Percentiles rank a stretch among this genome's conserved stretches.
phyloP scores from a whole-genome alignment of 2,113 vertebrate species.

The Tetrao urogallus region DNA sequence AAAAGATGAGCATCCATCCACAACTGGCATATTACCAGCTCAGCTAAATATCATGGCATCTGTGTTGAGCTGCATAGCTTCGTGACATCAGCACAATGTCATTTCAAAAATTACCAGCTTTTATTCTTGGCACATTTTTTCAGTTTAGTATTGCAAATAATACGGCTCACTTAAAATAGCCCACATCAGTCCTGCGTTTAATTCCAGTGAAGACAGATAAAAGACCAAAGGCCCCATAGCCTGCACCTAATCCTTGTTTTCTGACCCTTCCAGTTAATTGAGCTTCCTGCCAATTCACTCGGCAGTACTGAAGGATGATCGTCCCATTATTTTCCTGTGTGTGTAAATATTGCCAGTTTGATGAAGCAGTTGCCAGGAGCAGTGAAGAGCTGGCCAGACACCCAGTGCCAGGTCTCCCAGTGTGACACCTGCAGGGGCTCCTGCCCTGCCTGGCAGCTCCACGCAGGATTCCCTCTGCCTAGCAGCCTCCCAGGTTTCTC shows the following conservation, averaged over 20 bases:
- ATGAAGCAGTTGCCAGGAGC: not conserved
- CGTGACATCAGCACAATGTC: not conserved
- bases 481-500: not conserved
- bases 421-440: not conserved
- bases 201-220: not conserved
- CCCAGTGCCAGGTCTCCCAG: not conserved
- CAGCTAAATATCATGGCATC: constrained; percentile 61
- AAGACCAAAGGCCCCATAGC: not conserved
- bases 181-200: not conserved
- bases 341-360: not conserved
- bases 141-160: constrained; percentile 44
- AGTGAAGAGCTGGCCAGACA: not conserved
- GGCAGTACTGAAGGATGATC: not conserved
- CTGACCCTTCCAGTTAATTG: not conserved
- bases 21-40: constrained; percentile 20
- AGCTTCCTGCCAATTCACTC: not conserved
- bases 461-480: not conserved
- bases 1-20: constrained; percentile 17
- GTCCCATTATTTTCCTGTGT: not conserved
- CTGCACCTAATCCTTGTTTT: not conserved
- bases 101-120: constrained; percentile 49
- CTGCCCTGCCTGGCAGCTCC: not conserved
- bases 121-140: constrained; percentile 27
- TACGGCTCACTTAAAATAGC: constrained; percentile 8
- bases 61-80: constrained; percentile 39